Conservation (phyloP, 2,113 vertebrate species). For the Etia nguti region DNA sequence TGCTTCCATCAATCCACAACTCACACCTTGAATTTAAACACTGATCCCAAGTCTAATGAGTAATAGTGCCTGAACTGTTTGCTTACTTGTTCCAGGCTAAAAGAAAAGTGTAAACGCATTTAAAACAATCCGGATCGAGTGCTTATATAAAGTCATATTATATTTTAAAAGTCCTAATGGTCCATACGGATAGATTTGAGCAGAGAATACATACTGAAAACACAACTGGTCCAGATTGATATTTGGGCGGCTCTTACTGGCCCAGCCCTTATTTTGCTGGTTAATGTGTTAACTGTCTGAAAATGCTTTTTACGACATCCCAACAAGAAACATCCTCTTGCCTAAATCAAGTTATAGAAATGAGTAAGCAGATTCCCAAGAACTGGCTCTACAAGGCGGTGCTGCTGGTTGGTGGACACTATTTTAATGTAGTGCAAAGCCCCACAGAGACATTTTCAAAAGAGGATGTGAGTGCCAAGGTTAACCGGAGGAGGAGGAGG, state of each 20-base stretch:
- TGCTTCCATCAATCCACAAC: not conserved
- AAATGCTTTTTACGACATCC: not conserved
- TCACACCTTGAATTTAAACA: not conserved
- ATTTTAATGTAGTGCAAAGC: not conserved
- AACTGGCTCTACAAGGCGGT: not conserved
- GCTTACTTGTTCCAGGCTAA: not conserved
- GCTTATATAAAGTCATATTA: not conserved
- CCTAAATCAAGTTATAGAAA: not conserved
- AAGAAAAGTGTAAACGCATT: not conserved
- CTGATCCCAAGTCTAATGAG: not conserved
- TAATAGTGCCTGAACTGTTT: not conserved
- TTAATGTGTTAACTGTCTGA: not conserved
- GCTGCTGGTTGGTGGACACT: not conserved
- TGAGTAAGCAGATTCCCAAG: not conserved
- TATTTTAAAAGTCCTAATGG: not conserved
- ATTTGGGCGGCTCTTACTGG: not conserved
- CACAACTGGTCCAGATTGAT: not conserved
- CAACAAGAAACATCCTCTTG: not conserved
- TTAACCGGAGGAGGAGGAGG: not conserved
- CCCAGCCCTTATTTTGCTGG: not conserved
- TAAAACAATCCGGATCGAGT: not conserved
- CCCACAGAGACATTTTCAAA: not conserved
- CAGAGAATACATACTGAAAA: accelerated
- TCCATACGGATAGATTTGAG: not conserved
- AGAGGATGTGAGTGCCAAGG: not conserved